Base-by-base conservation (phyloP, 2,888 invertebrate genomes). In the Therioaphis trifolii region DNA sequence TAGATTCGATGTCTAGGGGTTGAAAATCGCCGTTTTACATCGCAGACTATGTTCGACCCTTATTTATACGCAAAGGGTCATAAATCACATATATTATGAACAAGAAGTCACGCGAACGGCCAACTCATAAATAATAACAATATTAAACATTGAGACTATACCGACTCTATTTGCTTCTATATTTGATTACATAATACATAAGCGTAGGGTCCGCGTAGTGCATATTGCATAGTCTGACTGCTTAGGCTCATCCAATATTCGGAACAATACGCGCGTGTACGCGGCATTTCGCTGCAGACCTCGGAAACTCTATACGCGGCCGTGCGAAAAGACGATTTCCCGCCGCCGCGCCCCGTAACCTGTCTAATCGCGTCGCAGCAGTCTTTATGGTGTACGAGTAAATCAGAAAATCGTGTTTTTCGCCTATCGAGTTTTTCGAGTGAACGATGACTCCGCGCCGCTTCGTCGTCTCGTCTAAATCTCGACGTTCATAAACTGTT, bases 81-180 rank as follows among this genome's bases (percentile, higher is more conserved):
- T 82, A 82, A 82, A 82, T 82, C 82, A 72, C 82, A 74, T 74
- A 72, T 74, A 82, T 82, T 82, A 82, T 74, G 66, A 74, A 82
- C 82, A 63, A 74, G 72, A 74, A 82, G 74, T 82, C 82, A 82
- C 82, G 74, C 82, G 82, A 74, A 82, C 49, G 82, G 82, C 82
- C 82, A 27, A 63, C 82, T 82, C 82, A 74, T 82, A 82, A 82
- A 82, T 82, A 82, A 82, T 74, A 82, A 82, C 79, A 24, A 58
- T 82, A 82, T 82, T 82, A 82, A 82, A 82, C 74, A 82, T 74
- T 61, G 63, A 74, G 46, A 74, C 72, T 52, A 52, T 52, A 46
- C 82, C 74, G 63, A 46, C 63, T 72, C 63, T 80, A 61, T 82
- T 63, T 63, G 72, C 82, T 74, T 74, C 82, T 82, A 82, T 49